phyloP scores from a whole-genome alignment of 2,797 vertebrate species.

The Lagocephalus sceleratus region DNA sequence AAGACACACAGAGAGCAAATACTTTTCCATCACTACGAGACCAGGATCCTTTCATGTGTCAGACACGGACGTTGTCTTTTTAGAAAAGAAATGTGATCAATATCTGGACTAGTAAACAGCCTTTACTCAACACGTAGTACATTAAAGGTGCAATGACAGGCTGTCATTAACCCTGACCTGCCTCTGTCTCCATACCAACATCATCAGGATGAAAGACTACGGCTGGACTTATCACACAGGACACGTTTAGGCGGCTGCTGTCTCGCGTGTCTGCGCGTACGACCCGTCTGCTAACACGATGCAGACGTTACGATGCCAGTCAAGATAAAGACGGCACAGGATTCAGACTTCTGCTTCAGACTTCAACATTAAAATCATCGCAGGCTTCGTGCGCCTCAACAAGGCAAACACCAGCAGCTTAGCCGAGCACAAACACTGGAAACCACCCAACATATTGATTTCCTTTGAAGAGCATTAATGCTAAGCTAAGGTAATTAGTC shows the following conservation, averaged over 20 bases:
- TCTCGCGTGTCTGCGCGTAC: conserved; percentile 29
- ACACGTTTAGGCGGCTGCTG: conserved; percentile 43
- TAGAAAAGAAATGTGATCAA: conserved; percentile 25
- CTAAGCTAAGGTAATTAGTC: background rate
- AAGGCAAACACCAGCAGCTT: background rate
- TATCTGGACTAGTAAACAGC: conserved; percentile 29
- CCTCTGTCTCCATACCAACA: conserved; percentile 57
- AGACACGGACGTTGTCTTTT: background rate
- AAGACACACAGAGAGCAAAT: too few relatives aligned
- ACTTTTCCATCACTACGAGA: conserved; percentile 3
- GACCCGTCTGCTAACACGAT: conserved; percentile 45
- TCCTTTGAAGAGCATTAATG: too few relatives aligned
- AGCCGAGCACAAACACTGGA: background rate
- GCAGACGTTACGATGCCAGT: conserved; percentile 25
- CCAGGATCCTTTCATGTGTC: conserved; percentile 10
- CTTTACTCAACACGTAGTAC: conserved; percentile 72
- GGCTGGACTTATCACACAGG: conserved; percentile 52
- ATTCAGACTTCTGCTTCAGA: background rate
- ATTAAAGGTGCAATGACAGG: conserved; percentile 70
- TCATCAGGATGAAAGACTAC: conserved; percentile 66
- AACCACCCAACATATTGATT: too few relatives aligned
- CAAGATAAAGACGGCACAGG: background rate
- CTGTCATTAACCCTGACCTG: conserved; percentile 73
- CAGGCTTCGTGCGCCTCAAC: background rate
- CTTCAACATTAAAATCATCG: background rate